Evolutionary conservation across 2,113 vertebrate species (phyloP), one percentile per base, ranked within the genome.

Genomic region (Sorex araneus): DNA sequence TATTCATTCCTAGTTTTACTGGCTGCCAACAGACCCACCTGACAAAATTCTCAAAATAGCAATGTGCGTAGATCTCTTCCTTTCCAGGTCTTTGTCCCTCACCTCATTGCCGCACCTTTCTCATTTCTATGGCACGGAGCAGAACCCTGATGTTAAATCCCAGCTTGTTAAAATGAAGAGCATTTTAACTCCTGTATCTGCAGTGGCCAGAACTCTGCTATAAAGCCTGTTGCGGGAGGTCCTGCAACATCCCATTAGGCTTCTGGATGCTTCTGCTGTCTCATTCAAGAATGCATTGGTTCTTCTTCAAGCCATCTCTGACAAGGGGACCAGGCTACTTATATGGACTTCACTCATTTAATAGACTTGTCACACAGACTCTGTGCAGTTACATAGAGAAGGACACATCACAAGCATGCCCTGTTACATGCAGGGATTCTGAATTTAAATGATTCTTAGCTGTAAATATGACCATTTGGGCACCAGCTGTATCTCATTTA

Each of bases 231-330:
- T 40, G 40, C 19, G 28, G 63, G 28, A 57, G n/a, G 10, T 25
- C 8, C 23, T 40, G 8, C 1, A 0, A 45, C 13, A 9, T 2
- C 0, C 0, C 2, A 2, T 7, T 32, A 6, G 11, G 1, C 15
- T 74, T 84, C 15, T 8, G 28, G 2, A 16, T 18, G 2, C 4
- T 8, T 6, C 32, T 40, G 13, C 34, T 47, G 0, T 28, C 7
- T 2, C 45, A 2, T 2, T 0, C 0, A 34, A 28, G 9, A 4
- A 2, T 1, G 9, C 1, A 6, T 2, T 3, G 0, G 23, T 43
- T 57, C 40, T 67, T 6, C n/a, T 54, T 32, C 18, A 23, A 77
- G 50, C 8, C 19, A 30, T 5, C 25, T 8, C 0, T 2, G 16
- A 36, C 18, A 25, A 11, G 8, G 12, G 0, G 0, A 9, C 5